Evolutionary conservation across 2,888 invertebrate genomes (phyloP).

Genomic region (Pollenia griseotomentosa): DNA sequence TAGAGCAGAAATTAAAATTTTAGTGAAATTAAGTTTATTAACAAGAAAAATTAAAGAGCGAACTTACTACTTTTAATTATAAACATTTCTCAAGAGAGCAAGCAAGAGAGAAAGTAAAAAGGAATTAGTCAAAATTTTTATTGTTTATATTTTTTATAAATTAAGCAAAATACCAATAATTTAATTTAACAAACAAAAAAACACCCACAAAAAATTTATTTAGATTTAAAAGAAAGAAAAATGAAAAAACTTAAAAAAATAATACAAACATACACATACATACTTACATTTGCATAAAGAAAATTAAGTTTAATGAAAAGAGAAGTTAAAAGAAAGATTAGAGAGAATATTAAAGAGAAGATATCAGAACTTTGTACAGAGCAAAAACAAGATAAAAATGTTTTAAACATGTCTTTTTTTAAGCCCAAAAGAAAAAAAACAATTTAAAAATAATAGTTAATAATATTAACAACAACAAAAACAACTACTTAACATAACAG

Average conservation of each 20-base stretch:
- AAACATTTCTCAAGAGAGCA: conserved; percentile 47
- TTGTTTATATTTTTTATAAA: conserved; percentile 55
- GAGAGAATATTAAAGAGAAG: conserved; percentile 20
- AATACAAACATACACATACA: conserved; percentile 67
- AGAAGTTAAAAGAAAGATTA: background rate
- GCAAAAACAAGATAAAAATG: conserved; percentile 40
- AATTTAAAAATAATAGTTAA: conserved; percentile 21
- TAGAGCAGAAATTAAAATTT: conserved; percentile 65
- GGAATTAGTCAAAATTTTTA: conserved; percentile 70
- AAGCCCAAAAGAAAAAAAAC: conserved; percentile 37
- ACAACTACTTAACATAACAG: conserved; percentile 56
- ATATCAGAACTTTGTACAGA: conserved; percentile 43
- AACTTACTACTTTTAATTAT: conserved; percentile 37
- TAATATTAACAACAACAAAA: conserved; percentile 39
- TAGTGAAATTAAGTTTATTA: conserved; percentile 68
- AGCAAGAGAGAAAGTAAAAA: conserved; percentile 34
- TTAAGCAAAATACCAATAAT: conserved; percentile 49
- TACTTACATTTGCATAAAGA: conserved; percentile 16
- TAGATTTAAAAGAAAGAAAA: conserved; percentile 54
- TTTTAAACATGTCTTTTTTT: conserved; percentile 42
- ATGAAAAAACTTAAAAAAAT: conserved; percentile 56
- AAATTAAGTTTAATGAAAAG: background rate
- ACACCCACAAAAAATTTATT: conserved; percentile 59
- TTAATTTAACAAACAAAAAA: conserved; percentile 7
- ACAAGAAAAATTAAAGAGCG: conserved; percentile 34